A percentile compares a stretch with the other conserved stretches of the same genome.
phyloP scores from a whole-genome alignment of 1,140 invertebrate genomes.

The Eufriesea mexicana region DNA sequence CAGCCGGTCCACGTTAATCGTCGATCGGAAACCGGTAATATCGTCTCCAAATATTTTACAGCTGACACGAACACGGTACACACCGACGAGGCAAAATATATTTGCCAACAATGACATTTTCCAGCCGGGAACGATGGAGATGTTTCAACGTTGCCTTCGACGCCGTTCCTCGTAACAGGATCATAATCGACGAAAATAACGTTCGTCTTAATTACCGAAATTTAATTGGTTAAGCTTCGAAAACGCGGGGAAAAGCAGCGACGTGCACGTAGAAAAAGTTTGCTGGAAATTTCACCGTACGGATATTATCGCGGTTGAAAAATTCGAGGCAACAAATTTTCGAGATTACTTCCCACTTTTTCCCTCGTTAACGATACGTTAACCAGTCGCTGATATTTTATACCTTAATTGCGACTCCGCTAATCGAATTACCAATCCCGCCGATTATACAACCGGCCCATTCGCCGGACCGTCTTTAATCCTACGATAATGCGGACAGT shows the following conservation, averaged over 20 bases:
- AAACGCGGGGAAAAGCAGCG: neutral
- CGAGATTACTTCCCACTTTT: neutral
- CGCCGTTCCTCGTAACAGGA: neutral
- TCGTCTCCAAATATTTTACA: conserved; percentile 39
- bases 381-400: neutral
- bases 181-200: neutral
- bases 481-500: neutral
- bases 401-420: no score
- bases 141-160: neutral
- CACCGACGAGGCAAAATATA: neutral
- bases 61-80: neutral
- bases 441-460: neutral
- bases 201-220: neutral
- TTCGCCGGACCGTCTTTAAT: neutral
- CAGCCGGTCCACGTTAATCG: conserved; percentile 25
- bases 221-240: neutral
- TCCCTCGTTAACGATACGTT: neutral
- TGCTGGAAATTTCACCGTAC: neutral
- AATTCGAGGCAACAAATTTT: neutral
- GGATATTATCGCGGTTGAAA: neutral
- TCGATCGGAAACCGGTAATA: conserved; percentile 45
- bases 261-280: neutral
- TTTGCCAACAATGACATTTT: neutral
- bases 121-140: neutral
- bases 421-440: neutral